phyloP scores from a whole-genome alignment of 2,797 vertebrate species.

The Lithobates sylvaticus region DNA sequence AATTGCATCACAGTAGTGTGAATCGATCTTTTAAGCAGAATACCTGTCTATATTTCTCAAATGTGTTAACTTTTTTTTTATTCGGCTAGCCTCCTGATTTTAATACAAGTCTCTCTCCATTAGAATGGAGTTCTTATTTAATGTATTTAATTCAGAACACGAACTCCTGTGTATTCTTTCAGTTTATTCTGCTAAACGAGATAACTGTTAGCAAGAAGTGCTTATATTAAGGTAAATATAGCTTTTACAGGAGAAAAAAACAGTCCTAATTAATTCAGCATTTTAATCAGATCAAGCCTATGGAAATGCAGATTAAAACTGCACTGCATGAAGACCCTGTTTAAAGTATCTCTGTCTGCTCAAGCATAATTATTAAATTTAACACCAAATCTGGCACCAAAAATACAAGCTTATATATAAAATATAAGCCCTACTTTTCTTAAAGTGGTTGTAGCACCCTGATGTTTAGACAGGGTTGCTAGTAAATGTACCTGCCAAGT shows the following conservation, averaged over 20 bases:
- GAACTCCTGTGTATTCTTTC: not conserved
- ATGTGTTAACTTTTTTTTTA: too few relatives aligned
- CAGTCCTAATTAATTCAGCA: constrained; percentile 52
- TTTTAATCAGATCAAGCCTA: constrained; percentile 57
- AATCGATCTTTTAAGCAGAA: too few relatives aligned
- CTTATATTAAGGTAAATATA: constrained; percentile 39
- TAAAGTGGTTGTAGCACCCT: too few relatives aligned
- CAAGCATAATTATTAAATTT: constrained; percentile 19
- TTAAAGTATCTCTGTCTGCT: constrained; percentile 19
- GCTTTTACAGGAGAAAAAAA: constrained; percentile 53
- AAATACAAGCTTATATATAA: not conserved
- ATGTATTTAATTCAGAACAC: not conserved
- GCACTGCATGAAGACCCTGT: constrained; percentile 21
- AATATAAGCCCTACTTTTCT: too few relatives aligned
- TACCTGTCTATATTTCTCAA: too few relatives aligned
- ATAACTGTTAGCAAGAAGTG: constrained; percentile 10
- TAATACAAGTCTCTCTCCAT: too few relatives aligned
- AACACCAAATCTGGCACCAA: not conserved
- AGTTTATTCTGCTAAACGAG: not conserved
- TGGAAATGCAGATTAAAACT: constrained; percentile 52
- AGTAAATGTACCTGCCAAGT: too few relatives aligned
- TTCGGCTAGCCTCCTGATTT: too few relatives aligned
- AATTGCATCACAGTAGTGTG: too few relatives aligned
- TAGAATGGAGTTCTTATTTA: not conserved
- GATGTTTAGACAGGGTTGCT: too few relatives aligned